These are phyloP conservation scores for Trichoplax adhaerens DNA, from an alignment of 37 sponge, comb jelly and placozoan genomes.

Conservation along the genomic window DNA sequence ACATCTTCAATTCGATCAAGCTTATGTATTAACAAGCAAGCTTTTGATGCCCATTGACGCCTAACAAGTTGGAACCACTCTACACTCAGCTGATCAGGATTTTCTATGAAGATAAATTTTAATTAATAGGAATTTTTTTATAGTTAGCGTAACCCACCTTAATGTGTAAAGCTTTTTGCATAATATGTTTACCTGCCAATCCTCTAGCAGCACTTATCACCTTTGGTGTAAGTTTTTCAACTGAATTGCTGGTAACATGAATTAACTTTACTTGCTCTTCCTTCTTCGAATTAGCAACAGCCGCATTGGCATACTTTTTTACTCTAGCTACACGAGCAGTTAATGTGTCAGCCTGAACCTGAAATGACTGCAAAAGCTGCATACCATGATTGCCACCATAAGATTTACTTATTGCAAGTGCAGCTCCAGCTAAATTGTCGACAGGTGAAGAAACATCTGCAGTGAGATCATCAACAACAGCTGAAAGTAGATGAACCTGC, in stretches of 20 bases:
- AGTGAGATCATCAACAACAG: slow-evolving; percentile 60
- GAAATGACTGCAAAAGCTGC: slow-evolving; percentile 8
- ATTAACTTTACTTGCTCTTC: slow-evolving; percentile 1
- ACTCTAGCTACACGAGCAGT: slow-evolving; percentile 13
- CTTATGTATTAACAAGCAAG: slow-evolving; percentile 24
- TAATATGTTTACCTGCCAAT: slow-evolving; percentile 23
- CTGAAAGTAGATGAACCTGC: slow-evolving; percentile 59
- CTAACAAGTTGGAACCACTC: slow-evolving; percentile 57
- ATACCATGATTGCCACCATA: not conserved
- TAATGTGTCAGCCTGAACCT: slow-evolving; percentile 9
- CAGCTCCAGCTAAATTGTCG: slow-evolving; percentile 33
- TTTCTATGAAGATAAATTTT: slow-evolving; percentile 9
- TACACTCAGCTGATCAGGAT: slow-evolving; percentile 26
- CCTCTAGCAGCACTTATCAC: slow-evolving; percentile 28
- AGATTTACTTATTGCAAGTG: slow-evolving; percentile 24
- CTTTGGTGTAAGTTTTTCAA: slow-evolving; percentile 46
- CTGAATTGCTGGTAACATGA: slow-evolving; percentile 16
- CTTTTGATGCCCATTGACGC: slow-evolving; percentile 68
- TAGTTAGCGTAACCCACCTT: no score
- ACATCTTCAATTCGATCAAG: slow-evolving; percentile 18
- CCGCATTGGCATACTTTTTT: not conserved
- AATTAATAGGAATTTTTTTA: no score
- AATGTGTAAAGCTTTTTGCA: not conserved
- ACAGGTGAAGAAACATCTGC: slow-evolving; percentile 39
- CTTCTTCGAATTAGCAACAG: not conserved